Conservation (phyloP, 2,888 invertebrate species). For the Cephus runcator region DNA sequence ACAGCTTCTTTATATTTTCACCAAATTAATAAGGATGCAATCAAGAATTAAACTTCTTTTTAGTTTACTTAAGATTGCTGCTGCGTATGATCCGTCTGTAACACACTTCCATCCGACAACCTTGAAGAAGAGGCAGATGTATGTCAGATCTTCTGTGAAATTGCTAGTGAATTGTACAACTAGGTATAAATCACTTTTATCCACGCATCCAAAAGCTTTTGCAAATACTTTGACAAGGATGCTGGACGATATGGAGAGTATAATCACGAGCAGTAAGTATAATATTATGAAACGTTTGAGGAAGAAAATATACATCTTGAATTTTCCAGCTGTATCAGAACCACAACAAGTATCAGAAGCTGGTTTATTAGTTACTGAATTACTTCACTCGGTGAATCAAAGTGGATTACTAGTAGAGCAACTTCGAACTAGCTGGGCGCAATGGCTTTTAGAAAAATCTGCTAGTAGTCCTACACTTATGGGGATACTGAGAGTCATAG, state of each 20-base stretch:
- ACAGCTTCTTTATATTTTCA: not conserved
- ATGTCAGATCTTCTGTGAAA: conserved; percentile 71
- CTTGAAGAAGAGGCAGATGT: conserved; percentile 71
- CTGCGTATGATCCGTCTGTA: conserved; percentile 68
- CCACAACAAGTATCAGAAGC: conserved; percentile 66
- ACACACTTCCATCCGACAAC: conserved; percentile 66
- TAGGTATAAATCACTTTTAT: conserved; percentile 67
- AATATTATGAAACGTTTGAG: not conserved
- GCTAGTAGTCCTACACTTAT: conserved; percentile 66
- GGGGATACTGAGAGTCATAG: conserved; percentile 66
- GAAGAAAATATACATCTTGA: conserved; percentile 5
- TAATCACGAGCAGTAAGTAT: conserved; percentile 64
- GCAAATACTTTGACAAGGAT: conserved; percentile 66
- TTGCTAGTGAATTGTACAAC: conserved; percentile 70
- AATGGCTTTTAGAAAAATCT: conserved; percentile 67
- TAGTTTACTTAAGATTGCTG: conserved; percentile 72
- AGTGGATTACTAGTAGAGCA: conserved; percentile 55
- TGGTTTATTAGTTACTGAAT: conserved; percentile 67
- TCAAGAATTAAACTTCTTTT: not conserved
- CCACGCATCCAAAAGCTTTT: conserved; percentile 67
- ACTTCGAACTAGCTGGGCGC: conserved; percentile 56
- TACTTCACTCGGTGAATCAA: conserved; percentile 65
- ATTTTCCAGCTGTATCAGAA: conserved; percentile 57
- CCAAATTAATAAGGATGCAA: conserved; percentile 4
- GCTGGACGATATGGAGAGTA: conserved; percentile 68